phyloP scores from a whole-genome alignment of 2,888 invertebrate genomes.

The Diadegma fenestrale region DNA sequence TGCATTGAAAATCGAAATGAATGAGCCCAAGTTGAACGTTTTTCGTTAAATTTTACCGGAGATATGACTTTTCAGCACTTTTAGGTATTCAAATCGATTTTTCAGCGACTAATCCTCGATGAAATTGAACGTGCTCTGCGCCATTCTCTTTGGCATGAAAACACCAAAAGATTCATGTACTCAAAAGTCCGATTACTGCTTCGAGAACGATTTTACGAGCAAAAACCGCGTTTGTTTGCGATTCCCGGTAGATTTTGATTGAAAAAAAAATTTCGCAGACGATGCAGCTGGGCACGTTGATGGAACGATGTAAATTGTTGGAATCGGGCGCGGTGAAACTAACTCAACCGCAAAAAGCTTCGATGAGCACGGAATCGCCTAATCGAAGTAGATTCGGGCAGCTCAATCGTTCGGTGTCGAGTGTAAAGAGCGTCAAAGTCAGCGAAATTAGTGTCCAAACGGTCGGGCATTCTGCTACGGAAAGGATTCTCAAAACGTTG shows the following conservation, averaged over 20 bases:
- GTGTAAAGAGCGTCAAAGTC: constrained; percentile 64
- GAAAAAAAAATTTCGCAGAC: constrained; percentile 63
- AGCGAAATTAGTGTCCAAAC: constrained; percentile 74
- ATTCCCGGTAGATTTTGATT: background rate
- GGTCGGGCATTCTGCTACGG: constrained; percentile 39
- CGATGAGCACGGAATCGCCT: constrained; percentile 61
- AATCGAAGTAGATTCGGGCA: constrained; percentile 71
- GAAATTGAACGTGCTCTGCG: too few species aligned
- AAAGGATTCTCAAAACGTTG: constrained; percentile 51
- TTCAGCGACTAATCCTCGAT: too few species aligned
- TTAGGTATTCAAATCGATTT: too few species aligned
- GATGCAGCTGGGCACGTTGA: constrained; percentile 76
- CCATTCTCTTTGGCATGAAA: too few species aligned
- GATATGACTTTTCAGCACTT: too few species aligned
- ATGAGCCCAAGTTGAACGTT: too few species aligned
- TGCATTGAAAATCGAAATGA: too few species aligned
- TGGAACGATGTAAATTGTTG: constrained; percentile 78
- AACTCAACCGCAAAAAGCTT: constrained; percentile 75
- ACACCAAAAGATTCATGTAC: too few species aligned
- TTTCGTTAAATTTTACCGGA: too few species aligned
- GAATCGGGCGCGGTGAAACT: constrained; percentile 78
- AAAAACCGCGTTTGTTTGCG: background rate
- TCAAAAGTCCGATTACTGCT: too few species aligned
- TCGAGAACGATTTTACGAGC: too few species aligned
- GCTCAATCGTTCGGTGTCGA: constrained; percentile 65